phyloP scores from a whole-genome alignment of 2,797 vertebrate genomes.

The Thamnophis elegans region DNA sequence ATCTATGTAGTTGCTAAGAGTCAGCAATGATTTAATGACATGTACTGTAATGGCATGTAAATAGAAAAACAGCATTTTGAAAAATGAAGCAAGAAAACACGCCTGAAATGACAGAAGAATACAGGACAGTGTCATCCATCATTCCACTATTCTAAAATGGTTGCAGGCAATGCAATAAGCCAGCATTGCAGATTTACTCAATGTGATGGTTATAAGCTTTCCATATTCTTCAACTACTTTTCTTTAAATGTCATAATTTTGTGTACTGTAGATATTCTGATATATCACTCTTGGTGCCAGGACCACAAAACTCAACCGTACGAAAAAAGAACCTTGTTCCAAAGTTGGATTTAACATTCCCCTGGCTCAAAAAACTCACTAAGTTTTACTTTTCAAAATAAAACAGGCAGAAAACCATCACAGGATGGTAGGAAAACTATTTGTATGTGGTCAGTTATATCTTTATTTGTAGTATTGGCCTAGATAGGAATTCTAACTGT shows the following conservation, averaged over 20 bases:
- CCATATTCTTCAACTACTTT: constrained; percentile 67
- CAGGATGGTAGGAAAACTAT: constrained; percentile 41
- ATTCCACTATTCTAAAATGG: background rate
- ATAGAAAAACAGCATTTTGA: background rate
- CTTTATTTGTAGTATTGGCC: background rate
- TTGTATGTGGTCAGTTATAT: constrained; percentile 10
- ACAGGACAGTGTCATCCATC: background rate
- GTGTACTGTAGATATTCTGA: constrained; percentile 65
- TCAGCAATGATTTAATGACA: background rate
- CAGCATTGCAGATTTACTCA: background rate
- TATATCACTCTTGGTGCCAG: constrained; percentile 68
- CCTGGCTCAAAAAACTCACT: constrained; percentile 63
- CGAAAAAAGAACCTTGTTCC: constrained; percentile 68
- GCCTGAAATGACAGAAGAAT: background rate
- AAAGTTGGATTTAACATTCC: constrained; percentile 76
- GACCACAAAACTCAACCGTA: constrained; percentile 75
- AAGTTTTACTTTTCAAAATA: constrained; percentile 49
- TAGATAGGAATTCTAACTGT: background rate
- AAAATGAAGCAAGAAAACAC: background rate
- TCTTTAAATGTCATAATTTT: constrained; percentile 65
- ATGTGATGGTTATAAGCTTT: constrained; percentile 57
- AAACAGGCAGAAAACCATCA: constrained; percentile 53
- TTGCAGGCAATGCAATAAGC: background rate
- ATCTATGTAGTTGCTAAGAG: background rate
- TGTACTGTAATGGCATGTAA: background rate